Evolutionary conservation across 2,113 vertebrate species (phyloP).

Genomic region (Fregata magnificens): DNA sequence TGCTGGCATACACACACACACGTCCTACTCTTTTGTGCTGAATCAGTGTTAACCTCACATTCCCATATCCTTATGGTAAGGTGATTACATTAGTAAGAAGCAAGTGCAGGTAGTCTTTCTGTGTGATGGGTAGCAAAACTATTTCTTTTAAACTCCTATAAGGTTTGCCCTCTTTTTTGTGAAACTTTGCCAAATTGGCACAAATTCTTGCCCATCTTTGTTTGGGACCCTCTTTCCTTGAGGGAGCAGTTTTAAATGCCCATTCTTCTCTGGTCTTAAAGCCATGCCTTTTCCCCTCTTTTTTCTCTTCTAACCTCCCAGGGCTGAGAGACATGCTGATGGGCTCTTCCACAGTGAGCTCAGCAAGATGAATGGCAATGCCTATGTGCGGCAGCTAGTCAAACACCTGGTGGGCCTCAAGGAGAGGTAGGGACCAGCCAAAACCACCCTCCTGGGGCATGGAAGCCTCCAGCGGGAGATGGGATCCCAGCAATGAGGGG

Average conservation of each 20-base stretch:
- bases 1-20: neutral
- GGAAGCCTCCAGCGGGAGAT: fast-evolving
- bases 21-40: neutral
- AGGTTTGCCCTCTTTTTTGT: neutral
- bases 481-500: neutral
- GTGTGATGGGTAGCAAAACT: neutral
- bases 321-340: slow-evolving; percentile 65
- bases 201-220: neutral
- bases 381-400: slow-evolving; percentile 60
- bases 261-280: neutral
- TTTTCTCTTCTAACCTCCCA: neutral
- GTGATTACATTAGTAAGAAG: neutral
- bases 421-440: slow-evolving; percentile 37
- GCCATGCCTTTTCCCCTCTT: neutral
- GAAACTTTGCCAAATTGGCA: neutral
- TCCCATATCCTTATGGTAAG: neutral
- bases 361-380: slow-evolving; percentile 68
- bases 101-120: neutral
- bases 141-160: neutral
- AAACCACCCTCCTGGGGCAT: neutral
- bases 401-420: slow-evolving; percentile 50
- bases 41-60: neutral
- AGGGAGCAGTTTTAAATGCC: neutral
- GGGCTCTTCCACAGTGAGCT: slow-evolving; percentile 75
- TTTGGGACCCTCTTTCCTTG: neutral